A percentile compares a stretch with the other conserved stretches of the same genome.
phyloP scores from a whole-genome alignment of 2,888 invertebrate genomes.

The Harpalus rufipes region DNA sequence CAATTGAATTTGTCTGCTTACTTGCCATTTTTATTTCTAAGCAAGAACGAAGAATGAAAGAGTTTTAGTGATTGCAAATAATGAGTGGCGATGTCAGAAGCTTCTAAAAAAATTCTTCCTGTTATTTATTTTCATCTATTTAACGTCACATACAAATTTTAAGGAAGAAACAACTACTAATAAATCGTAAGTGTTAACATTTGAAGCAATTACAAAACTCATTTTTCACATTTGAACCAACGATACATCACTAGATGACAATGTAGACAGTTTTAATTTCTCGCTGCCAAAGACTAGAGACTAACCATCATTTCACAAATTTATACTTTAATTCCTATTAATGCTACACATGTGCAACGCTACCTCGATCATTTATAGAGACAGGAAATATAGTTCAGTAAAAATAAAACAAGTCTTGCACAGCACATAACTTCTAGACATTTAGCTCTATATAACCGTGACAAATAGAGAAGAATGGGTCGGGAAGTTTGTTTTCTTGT shows the following conservation, averaged over 20 bases:
- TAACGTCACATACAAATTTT: not conserved
- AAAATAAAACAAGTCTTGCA: not conserved
- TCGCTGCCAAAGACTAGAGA: conserved; percentile 30
- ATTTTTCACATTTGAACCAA: conserved; percentile 31
- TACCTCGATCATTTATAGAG: not conserved
- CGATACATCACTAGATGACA: conserved; percentile 40
- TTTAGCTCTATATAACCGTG: not conserved
- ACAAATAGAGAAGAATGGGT: not conserved
- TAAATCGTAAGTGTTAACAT: conserved; percentile 42
- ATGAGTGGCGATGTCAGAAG: too few relatives aligned
- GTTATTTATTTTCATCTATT: not conserved
- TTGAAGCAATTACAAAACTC: conserved; percentile 39
- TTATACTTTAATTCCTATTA: conserved; percentile 30
- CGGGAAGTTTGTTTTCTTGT: not conserved
- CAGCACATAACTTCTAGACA: not conserved
- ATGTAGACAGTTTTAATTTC: conserved; percentile 27
- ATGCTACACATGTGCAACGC: conserved; percentile 11
- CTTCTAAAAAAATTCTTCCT: not conserved
- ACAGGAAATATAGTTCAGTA: not conserved
- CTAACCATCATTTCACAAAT: conserved; percentile 47
- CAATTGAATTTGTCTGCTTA: not conserved
- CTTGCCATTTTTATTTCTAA: too few relatives aligned
- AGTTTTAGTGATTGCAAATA: too few relatives aligned
- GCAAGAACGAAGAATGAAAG: too few relatives aligned
- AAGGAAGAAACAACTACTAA: not conserved